Base-by-base conservation (phyloP, 64 coral and sea anemone genomes). In the Montipora cactus region DNA sequence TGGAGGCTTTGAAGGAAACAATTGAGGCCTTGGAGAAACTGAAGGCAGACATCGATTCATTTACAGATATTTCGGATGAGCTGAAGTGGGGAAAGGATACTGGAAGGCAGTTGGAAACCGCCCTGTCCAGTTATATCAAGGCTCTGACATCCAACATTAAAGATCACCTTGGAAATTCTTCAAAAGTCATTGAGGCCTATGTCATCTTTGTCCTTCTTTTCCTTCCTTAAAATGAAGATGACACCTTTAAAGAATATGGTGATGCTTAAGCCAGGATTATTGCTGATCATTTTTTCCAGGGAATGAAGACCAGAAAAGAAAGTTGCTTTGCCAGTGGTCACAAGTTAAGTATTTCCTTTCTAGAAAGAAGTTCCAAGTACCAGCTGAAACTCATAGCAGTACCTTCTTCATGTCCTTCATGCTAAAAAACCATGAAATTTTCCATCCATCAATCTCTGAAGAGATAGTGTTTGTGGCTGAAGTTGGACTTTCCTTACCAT, bases 381-480 rank as follows among this genome's bases (percentile, higher is more conserved):
- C 85, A 88, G 18, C 85, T 88, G 85, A 69, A 88, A 88, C 12
- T 69, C 44, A 88, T 44, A 88, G 85, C 85, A 88, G 68, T 64
- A 88, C 85, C 46, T 58, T 55, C 70, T 88, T 88, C n/a, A 75
- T 75, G 86, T 88, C 86, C 68, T 88, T 88, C 71, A 0, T 88
- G 8, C 71, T 88, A 18, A 88, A 88, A 76, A 88, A 88, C 86
- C 72, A 88, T 21, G 86, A 71, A 46, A 88, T 88, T 76, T 88
- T 88, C 71, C 86, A 88, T 57, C 69, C 12, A 48, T 88, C 37
- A 45, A 74, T 78, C 1, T 78, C 51, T 49, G 44, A 78, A 14
- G 84, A 87, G 84, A 25, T 87, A 20, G 49, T 87, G 64, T 87
- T 87, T 73, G 84, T 72, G 84, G 84, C 84, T 87, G 84, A 87